phyloP scores from a whole-genome alignment of 2,888 invertebrate species.

The Sepioteuthis lessoniana region DNA sequence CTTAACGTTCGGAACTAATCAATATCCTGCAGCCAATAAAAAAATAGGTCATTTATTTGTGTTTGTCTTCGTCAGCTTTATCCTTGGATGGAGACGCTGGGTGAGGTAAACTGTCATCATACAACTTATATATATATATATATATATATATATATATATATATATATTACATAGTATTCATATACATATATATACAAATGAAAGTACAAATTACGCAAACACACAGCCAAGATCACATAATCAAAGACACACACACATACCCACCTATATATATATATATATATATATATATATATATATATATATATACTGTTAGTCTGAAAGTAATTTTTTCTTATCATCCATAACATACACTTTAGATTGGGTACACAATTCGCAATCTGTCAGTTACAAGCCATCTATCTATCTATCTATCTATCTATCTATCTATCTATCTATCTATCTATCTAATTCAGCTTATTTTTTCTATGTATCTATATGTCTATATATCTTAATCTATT shows the following conservation, averaged over 20 bases:
- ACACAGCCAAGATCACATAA: too few species aligned
- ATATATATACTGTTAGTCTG: too few species aligned
- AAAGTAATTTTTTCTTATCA: too few species aligned
- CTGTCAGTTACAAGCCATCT: too few species aligned
- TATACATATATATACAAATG: background rate
- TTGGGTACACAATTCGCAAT: too few species aligned
- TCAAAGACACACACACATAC: too few species aligned
- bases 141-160: background rate
- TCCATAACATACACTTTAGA: too few species aligned
- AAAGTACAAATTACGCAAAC: background rate
- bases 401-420: background rate
- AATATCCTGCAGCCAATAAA: conserved; percentile 33
- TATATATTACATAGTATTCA: background rate
- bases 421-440: background rate
- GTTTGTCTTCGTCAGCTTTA: background rate
- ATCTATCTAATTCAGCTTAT: too few species aligned
- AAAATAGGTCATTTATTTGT: conserved; percentile 15
- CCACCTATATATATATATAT: too few species aligned
- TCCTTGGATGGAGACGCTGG: background rate
- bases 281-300: too few species aligned
- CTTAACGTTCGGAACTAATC: conserved; percentile 33
- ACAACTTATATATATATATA: background rate
- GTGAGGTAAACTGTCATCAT: background rate
- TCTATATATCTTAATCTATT: background rate
- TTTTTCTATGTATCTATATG: background rate